Percentiles rank a stretch among this genome's conserved stretches.
These are phyloP conservation scores for Sphinx pinastri DNA, from an alignment of 2,888 invertebrate genomes.

Conservation along the genomic window DNA sequence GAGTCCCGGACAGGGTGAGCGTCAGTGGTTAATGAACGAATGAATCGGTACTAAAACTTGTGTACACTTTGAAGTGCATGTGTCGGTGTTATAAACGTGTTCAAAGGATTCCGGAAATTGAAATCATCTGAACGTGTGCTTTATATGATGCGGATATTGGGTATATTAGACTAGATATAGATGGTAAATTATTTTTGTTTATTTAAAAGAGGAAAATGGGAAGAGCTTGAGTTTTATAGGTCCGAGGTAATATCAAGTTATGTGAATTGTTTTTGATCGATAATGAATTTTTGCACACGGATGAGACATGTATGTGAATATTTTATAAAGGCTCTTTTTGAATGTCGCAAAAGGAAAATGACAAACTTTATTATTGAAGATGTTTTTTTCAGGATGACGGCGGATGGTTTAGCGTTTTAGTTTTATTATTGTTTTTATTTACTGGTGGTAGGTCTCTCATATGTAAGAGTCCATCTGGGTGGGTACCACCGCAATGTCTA, in stretches of 20 bases:
- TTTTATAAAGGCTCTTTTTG: conserved; percentile 54
- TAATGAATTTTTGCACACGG: no score
- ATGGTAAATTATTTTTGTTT: no score
- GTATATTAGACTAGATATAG: neutral
- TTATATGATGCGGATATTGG: no score
- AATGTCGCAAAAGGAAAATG: conserved; percentile 33
- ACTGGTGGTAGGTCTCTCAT: no score
- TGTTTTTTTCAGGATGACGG: conserved; percentile 10
- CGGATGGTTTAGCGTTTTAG: neutral
- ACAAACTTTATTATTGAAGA: conserved; percentile 26
- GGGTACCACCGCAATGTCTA: no score
- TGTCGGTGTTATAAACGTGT: neutral
- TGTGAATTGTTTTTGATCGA: no score
- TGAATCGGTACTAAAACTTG: neutral
- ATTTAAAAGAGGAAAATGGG: neutral
- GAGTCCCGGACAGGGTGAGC: neutral
- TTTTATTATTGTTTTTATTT: neutral
- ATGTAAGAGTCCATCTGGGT: no score
- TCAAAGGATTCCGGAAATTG: neutral
- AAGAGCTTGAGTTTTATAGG: neutral
- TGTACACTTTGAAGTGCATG: neutral
- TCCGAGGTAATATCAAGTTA: no score
- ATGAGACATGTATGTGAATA: conserved; percentile 58
- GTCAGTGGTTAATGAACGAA: neutral
- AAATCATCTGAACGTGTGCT: neutral